Base-by-base conservation (phyloP, 2,113 vertebrate species). In the Trematocara marginatum region DNA sequence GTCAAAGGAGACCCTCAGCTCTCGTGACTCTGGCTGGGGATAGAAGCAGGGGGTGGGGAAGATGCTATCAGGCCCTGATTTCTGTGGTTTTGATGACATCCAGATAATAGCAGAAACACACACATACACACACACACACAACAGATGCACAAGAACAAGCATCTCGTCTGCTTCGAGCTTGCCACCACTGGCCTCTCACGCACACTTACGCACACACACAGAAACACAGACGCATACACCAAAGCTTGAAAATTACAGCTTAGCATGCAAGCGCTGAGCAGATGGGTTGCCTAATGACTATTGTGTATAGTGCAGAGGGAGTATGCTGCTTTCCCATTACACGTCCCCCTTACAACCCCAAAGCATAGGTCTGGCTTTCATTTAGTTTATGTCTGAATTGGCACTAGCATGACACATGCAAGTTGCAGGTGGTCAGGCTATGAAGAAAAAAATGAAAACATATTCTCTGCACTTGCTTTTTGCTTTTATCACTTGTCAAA, bases 251-350 rank as follows among this genome's bases (percentile, higher is more conserved):
- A 97, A 97, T 96, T 94, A 95, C 90, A 93, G 94, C 95, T 97
- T 95, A 96, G 93, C 89, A 92, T 97, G 95, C 95, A 93, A 96
- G 96, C 92, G 88, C 80, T 94, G 95, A 97, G 95, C 96, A 97
- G 95, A 97, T 97, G 96, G 96, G 93, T 95, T 93, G 89, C 87
- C 89, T 96, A 95, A 94, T 96, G 94, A 96, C 90, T 94, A 92
- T 95, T 94, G 93, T 96, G 94, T 94, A 96, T 95, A 96, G 93
- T 94, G 95, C 93, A 94, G 93, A 92, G 87, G 92, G 95, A 92
- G 93, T 47, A 83, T 92, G 89, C 85, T 93, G 93, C 40, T 92
- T 95, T 95, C 93, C 94, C 93, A 91, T 94, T 94, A 91, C 94
- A 88, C 83, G 71, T 89, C 85, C 82, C 71, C 86, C 90, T 90